A percentile compares a stretch with the other conserved stretches of the same genome.
Conservation (phyloP, 2,888 invertebrate genomes). For the Epsilonema sp. region DNA sequence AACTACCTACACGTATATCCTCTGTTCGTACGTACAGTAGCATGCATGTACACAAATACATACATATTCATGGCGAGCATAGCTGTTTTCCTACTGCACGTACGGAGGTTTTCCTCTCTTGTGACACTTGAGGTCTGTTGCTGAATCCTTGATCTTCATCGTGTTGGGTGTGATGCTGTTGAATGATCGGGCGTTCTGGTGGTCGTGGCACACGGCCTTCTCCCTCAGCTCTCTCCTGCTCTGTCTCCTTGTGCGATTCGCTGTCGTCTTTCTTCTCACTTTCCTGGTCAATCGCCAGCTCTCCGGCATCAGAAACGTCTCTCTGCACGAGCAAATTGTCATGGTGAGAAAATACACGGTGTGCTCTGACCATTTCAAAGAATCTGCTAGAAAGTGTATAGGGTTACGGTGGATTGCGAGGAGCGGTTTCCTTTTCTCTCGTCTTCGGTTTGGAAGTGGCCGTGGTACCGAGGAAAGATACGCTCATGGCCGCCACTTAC, state of each 20-base stretch:
- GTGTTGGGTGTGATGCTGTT: conserved; percentile 39
- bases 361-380: neutral
- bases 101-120: no score
- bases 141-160: conserved; percentile 40
- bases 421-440: conserved; percentile 40
- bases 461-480: conserved; percentile 22
- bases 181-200: conserved; percentile 14
- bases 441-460: conserved; percentile 34
- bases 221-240: conserved; percentile 33
- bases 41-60: no score
- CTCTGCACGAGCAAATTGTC: conserved; percentile 38
- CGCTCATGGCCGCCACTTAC: conserved; percentile 32
- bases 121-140: conserved; percentile 31
- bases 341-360: conserved; percentile 29
- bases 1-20: no score
- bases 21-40: no score
- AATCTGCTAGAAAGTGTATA: conserved; percentile 12
- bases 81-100: no score
- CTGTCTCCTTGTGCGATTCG: conserved; percentile 33
- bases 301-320: conserved; percentile 32
- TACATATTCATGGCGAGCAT: no score
- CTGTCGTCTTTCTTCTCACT: conserved; percentile 34
- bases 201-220: conserved; percentile 36
- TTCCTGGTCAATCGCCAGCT: conserved; percentile 34
- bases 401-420: conserved; percentile 40